phyloP scores from a whole-genome alignment of 2,888 invertebrate genomes.

The Penaeus monodon region DNA sequence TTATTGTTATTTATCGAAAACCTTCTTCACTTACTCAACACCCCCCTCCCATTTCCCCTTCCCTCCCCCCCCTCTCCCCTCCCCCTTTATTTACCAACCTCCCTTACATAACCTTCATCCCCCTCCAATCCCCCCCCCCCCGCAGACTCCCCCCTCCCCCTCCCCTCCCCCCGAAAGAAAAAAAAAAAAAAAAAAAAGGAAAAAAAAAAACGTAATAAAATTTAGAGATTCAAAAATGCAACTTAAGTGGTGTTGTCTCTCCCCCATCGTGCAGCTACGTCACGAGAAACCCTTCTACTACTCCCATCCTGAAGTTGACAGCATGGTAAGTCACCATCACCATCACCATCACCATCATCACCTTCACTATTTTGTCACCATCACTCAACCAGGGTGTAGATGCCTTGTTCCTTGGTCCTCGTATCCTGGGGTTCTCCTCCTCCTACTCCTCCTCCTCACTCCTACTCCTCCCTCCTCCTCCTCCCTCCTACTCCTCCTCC shows the following conservation, averaged over 20 bases:
- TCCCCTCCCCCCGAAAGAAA: neutral
- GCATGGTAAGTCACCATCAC: slow-evolving; percentile 49
- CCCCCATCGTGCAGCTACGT: slow-evolving; percentile 44
- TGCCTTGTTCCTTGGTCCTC: too few species aligned
- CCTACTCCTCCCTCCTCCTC: too few species aligned
- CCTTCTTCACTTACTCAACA: neutral
- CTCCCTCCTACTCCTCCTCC: neutral
- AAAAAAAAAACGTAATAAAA: neutral
- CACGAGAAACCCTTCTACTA: slow-evolving; percentile 54
- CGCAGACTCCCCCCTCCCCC: neutral
- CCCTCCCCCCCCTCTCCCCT: neutral
- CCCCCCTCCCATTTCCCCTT: neutral
- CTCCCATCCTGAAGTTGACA: slow-evolving; percentile 55
- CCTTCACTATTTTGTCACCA: neutral
- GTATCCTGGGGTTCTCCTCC: too few species aligned
- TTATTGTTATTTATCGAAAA: neutral
- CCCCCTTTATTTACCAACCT: neutral
- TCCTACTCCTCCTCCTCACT: neutral
- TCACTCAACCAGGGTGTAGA: neutral
- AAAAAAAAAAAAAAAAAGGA: neutral
- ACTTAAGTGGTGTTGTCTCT: slow-evolving; percentile 50
- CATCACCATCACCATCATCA: slow-evolving; percentile 1
- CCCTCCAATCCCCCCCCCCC: neutral
- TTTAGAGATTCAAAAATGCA: slow-evolving; percentile 20
- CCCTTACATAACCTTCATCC: neutral